These are phyloP conservation scores for western clawed frog (Xenopus tropicalis) DNA, from an alignment of 2,113 vertebrate genomes.

Conservation along the genomic window UCB_Xtro_10.0 CM004450.2:61262501-61263000, in stretches of 20 bases:
- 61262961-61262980: slow-evolving; percentile 57
- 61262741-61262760: neutral
- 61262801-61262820: slow-evolving; percentile 19
- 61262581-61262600: slow-evolving; percentile 44
- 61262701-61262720: neutral
- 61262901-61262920: slow-evolving; percentile 64
- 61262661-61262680: neutral
- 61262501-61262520: slow-evolving; percentile 48
- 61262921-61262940: slow-evolving; percentile 58
- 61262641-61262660: slow-evolving; percentile 18
- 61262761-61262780: neutral
- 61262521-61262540: slow-evolving; percentile 45
- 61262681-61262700: neutral
- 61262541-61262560: slow-evolving; percentile 42
- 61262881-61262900: slow-evolving; percentile 55
- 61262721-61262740: neutral
- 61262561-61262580: slow-evolving; percentile 34
- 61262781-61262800: neutral
- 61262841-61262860: slow-evolving; percentile 37
- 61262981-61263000: slow-evolving; percentile 63
- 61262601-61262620: slow-evolving; percentile 43
- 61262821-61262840: slow-evolving; percentile 24
- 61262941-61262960: slow-evolving; percentile 64
- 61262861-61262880: slow-evolving; percentile 53
- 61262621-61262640: slow-evolving; percentile 38